Conservation (phyloP, 2,797 vertebrate genomes). For the Micrastur ruficollis region DNA sequence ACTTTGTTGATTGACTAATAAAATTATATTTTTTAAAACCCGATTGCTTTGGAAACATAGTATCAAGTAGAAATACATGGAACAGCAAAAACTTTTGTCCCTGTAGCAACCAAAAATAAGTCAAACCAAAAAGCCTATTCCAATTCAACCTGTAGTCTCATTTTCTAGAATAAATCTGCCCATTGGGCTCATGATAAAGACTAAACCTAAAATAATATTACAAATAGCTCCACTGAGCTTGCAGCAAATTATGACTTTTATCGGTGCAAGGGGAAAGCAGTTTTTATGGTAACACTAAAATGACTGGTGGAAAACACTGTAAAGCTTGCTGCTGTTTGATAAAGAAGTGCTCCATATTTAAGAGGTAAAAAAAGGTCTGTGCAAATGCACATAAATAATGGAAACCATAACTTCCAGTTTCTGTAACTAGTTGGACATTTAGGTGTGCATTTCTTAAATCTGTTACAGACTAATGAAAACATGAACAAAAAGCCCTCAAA, state of each 20-base stretch:
- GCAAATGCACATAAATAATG: neutral
- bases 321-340: slow-evolving; percentile 6
- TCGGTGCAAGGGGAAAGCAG: slow-evolving; percentile 1
- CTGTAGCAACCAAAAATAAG: neutral
- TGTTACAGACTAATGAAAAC: neutral
- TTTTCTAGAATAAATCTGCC: slow-evolving; percentile 16
- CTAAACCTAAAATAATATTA: slow-evolving; percentile 52
- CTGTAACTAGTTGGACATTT: neutral
- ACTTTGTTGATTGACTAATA: neutral
- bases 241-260: slow-evolving; percentile 45
- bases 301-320: slow-evolving; percentile 2
- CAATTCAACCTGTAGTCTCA: neutral
- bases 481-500: fast-evolving
- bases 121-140: neutral
- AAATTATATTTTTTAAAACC: neutral
- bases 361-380: neutral
- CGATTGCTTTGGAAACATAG: neutral
- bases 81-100: neutral
- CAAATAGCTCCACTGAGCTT: slow-evolving; percentile 10
- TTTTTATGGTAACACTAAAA: slow-evolving; percentile 47
- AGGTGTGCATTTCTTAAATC: neutral
- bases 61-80: neutral
- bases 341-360: neutral
- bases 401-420: neutral
- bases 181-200: slow-evolving; percentile 23